phyloP scores from a whole-genome alignment of 92 coral and sea anemone species.

The Epizoanthus ramosus region DNA sequence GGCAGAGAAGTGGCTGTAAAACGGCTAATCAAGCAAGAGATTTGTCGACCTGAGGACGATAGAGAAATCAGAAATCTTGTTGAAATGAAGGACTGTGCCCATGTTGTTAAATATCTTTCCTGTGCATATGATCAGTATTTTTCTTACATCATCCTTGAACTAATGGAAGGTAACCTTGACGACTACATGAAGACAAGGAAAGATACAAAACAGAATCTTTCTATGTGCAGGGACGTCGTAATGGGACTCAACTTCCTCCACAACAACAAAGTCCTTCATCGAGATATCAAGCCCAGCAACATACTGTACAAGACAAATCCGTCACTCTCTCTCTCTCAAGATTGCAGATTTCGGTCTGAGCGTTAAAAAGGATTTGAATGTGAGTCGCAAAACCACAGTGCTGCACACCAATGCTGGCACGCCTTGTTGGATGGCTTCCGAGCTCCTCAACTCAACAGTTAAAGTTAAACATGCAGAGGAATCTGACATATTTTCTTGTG shows the following conservation, averaged over 20 bases:
- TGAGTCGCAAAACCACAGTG: slow-evolving; percentile 27
- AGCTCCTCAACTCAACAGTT: slow-evolving; percentile 10
- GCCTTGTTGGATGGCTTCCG: slow-evolving; percentile 63
- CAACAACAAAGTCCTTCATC: slow-evolving; percentile 46
- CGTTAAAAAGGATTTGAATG: slow-evolving; percentile 2
- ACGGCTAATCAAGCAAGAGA: slow-evolving; percentile 17
- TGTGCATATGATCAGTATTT: slow-evolving; percentile 7
- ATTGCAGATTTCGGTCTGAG: slow-evolving; percentile 70
- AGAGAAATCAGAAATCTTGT: slow-evolving; percentile 48
- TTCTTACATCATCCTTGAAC: slow-evolving; percentile 37
- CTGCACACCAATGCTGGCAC: slow-evolving; percentile 51
- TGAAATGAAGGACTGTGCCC: slow-evolving; percentile 32
- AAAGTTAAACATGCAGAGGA: not conserved
- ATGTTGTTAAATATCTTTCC: slow-evolving; percentile 44
- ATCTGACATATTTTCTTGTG: slow-evolving; percentile 63
- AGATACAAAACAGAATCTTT: not conserved
- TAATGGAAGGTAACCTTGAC: slow-evolving; percentile 58
- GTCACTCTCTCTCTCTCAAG: slow-evolving; percentile 44
- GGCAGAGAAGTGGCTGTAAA: slow-evolving; percentile 71
- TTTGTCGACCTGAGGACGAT: slow-evolving; percentile 35
- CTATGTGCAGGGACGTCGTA: slow-evolving; percentile 48
- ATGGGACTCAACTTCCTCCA: slow-evolving; percentile 46
- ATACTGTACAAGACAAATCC: slow-evolving; percentile 57
- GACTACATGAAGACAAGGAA: slow-evolving; percentile 22
- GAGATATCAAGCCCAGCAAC: slow-evolving; percentile 67